Base-by-base conservation (phyloP, 2,888 invertebrate species). In the Philhelius pedissequus region DNA sequence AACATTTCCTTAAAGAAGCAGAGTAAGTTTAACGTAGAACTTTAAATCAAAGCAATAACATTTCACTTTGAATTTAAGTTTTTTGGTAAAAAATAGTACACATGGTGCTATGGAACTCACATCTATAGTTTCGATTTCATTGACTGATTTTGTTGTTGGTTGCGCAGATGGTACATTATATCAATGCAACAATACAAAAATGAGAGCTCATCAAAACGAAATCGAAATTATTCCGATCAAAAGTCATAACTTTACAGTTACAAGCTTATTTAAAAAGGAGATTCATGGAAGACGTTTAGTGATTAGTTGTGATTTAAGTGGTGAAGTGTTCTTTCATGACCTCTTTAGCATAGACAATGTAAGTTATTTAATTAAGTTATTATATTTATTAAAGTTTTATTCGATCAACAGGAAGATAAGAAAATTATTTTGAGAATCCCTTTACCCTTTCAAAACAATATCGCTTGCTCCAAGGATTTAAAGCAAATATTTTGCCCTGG, bases 251-350 rank as follows among this genome's bases (percentile, higher is more conserved):
- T 92, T 92, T 86, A 88, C 89, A 87, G 88, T 90, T 0, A 88
- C 89, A 18, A 88, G 89, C 0, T 80, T 92, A 22, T 70, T 89
- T 1, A 89, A 88, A 58, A 87, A 88, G 0, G 84, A 87, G 25
- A 79, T 89, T 58, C 86, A 82, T 4, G 89, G 89, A 15, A 87
- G 87, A 6, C 87, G 76, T n/a, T 79, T 89, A 4, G 86, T 91
- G 0, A 86, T 92, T 11, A 91, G 90, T 73, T 91, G 90, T 70
- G 92, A 92, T 86, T 78, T 91, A 15, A 91, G 91, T 73, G 92
- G 92, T 3, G 90, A 91, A 81, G 88, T 91, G 8, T 89, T 88
- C 75, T 89, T 89, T 70, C 91, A 91, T 64, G 89, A 90, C 56
- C 86, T 90, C 70, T 86, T 87, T 0, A 88, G 88, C 60, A 81